Conservation (phyloP, 1,140 invertebrate genomes). For the Apis florea region DNA sequence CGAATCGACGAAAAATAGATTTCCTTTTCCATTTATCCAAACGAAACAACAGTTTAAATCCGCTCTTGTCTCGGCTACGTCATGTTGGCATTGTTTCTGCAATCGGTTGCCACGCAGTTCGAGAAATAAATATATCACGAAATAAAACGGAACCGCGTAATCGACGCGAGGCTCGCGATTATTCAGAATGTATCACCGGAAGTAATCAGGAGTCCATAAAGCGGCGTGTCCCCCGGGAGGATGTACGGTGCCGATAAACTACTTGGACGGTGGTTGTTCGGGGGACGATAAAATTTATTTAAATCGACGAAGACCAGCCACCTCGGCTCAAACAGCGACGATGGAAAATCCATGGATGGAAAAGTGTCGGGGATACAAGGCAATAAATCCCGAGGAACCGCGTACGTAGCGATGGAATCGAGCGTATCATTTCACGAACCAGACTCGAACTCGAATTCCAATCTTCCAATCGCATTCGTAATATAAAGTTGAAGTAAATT, state of each 20-base stretch:
- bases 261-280: constrained; percentile 2
- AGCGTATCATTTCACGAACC: too few relatives aligned
- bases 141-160: constrained; percentile 41
- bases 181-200: constrained; percentile 14
- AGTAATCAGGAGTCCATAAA: constrained; percentile 29
- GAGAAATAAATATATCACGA: constrained; percentile 42
- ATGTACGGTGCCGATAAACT: constrained; percentile 13
- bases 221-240: not conserved
- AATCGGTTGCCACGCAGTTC: constrained; percentile 24
- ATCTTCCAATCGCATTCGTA: too few relatives aligned
- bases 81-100: constrained; percentile 22
- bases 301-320: not conserved
- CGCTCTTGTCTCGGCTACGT: not conserved
- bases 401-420: not conserved
- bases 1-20: too few relatives aligned
- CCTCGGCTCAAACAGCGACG: not conserved
- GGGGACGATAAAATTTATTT: constrained; percentile 1
- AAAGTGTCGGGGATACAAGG: not conserved
- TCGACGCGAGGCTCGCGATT: constrained; percentile 15
- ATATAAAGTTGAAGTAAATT: too few relatives aligned
- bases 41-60: not conserved
- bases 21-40: too few relatives aligned
- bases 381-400: constrained; percentile 25
- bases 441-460: too few relatives aligned
- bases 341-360: not conserved